Evolutionary conservation across 2,797 vertebrate species (phyloP).

Genomic region (Luscinia megarhynchos): DNA sequence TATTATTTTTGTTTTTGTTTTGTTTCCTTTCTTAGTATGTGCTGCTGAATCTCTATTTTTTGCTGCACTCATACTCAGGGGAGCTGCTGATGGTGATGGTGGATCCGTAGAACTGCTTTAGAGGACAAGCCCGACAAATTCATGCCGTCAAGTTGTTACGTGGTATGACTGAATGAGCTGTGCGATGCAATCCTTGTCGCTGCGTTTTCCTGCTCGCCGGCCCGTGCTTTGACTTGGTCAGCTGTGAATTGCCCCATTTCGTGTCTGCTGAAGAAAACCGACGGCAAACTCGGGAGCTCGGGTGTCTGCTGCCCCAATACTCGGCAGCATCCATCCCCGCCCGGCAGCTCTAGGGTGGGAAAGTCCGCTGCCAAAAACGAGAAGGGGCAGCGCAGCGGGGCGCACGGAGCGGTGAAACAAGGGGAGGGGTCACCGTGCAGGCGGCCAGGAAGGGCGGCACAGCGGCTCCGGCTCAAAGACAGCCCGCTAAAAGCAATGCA

Average conservation of each 20-base stretch:
- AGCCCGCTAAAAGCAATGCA: not conserved
- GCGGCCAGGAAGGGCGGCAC: not conserved
- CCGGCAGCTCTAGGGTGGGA: not conserved
- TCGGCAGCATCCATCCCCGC: not conserved
- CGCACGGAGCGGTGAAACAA: not conserved
- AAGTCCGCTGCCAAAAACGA: not conserved
- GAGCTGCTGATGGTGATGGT: not conserved
- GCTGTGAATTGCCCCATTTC: not conserved
- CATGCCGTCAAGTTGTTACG: accelerated
- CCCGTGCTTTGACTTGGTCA: not conserved
- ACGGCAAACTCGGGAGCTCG: accelerated
- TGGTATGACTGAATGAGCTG: accelerated
- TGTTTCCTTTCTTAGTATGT: accelerated
- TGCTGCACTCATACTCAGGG: accelerated
- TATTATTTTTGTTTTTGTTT: too few relatives aligned
- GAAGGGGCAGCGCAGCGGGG: not conserved
- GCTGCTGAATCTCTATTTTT: not conserved
- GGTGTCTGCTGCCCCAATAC: not conserved
- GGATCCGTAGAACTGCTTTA: not conserved
- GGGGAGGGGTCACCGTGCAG: not conserved
- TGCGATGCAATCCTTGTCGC: not conserved
- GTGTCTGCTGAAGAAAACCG: not conserved
- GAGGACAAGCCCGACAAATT: not conserved
- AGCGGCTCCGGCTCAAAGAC: not conserved
- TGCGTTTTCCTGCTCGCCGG: too few relatives aligned